Evolutionary conservation across 2,888 invertebrate species (phyloP), one percentile per base, ranked within the genome.

Genomic region (Phaonia tiefii): DNA sequence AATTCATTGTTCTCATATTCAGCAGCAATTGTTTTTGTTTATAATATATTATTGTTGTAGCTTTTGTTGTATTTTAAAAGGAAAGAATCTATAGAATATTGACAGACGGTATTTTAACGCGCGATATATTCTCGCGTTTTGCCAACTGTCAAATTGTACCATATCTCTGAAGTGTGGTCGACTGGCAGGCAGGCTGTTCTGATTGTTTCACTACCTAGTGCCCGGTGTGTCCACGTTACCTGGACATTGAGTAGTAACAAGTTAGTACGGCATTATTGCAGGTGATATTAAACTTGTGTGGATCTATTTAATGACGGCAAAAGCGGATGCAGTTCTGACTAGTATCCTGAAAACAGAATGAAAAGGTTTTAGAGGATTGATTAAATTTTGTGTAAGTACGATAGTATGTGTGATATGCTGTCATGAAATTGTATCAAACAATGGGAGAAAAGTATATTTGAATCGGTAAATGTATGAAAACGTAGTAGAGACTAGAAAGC

Each of bases 1-100:
- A 75, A 65, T 78, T 75, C 78, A 81, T 81, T 81, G 81, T 81
- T 81, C 72, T 69, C 63, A 31, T 72, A 44, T 78, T 81, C 39
- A 11, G 20, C 39, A 42, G 42, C 22, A 39, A 63, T 63, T 63
- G 63, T 63, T 63, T 20, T 5, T 5, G 31, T 8, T 4, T 63
- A 60, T 31, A 60, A 42, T 49, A 49, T 49, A 49, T 49, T 46
- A 39, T 63, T 63, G 31, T 49, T 70, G 17, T 13, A 17, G 58
- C 49, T 71, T 67, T 67, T 54, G 31, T 13, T 3, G 8, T 51
- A 37, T 54, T 65, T 79, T 70, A 54, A 60, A 31, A 42, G 56
- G 44, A 67, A 22, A 76, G 58, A 73, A 25, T 7, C 51, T 69
- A 31, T 49, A 66, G 31, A 31, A 66, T 58, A 76, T 73, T 77